A percentile compares a stretch with the other conserved stretches of the same genome.
These are phyloP conservation scores for Yponomeuta cagnagella DNA, from an alignment of 2,888 invertebrate genomes.

Conservation along the genomic window DNA sequence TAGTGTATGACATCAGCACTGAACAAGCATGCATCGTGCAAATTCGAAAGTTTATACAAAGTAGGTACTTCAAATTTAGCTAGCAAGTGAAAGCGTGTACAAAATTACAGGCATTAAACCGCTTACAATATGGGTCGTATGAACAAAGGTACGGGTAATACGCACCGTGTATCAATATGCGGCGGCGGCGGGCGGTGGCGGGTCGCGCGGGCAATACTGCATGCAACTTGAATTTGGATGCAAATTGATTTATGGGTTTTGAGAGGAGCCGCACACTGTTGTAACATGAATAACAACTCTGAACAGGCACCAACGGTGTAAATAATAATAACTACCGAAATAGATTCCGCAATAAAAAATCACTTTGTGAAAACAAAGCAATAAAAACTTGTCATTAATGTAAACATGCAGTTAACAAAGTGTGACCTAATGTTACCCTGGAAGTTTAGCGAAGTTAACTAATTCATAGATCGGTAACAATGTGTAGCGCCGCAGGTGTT, in stretches of 20 bases:
- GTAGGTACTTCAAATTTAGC: too few relatives aligned
- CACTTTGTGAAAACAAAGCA: not conserved
- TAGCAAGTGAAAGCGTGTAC: not conserved
- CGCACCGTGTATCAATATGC: not conserved
- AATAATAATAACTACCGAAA: slow-evolving; percentile 1
- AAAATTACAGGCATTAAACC: not conserved
- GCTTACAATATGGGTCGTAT: not conserved
- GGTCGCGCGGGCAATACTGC: not conserved
- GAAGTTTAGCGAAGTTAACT: slow-evolving; percentile 12
- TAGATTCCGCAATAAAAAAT: not conserved
- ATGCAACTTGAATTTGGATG: slow-evolving; percentile 14
- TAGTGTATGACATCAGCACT: too few relatives aligned
- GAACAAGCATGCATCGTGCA: too few relatives aligned
- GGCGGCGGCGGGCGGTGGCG: not conserved
- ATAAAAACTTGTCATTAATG: not conserved
- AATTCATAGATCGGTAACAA: slow-evolving; percentile 35
- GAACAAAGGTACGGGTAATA: not conserved
- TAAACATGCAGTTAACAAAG: not conserved
- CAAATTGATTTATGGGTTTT: slow-evolving; percentile 17
- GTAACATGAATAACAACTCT: slow-evolving; percentile 11
- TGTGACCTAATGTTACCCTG: not conserved
- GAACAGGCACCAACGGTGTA: not conserved
- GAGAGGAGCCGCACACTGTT: slow-evolving; percentile 5
- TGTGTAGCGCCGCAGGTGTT: slow-evolving; percentile 52
- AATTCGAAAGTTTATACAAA: too few relatives aligned